Evolutionary conservation across 2,113 vertebrate species (phyloP).

Genomic region (Ardeotis arabs): DNA sequence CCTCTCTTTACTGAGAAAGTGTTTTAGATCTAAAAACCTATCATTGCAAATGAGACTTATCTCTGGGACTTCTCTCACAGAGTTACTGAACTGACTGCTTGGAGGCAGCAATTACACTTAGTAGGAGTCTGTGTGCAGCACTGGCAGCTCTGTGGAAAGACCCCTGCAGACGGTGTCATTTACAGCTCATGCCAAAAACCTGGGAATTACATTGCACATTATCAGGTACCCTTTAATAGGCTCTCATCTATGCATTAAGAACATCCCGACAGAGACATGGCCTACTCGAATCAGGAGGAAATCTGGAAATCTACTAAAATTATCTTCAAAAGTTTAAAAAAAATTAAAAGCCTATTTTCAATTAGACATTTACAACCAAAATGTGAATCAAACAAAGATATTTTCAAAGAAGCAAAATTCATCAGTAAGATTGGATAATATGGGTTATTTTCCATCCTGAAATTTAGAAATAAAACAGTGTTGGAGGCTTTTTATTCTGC

Average conservation of each 20-base stretch:
- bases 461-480: background rate
- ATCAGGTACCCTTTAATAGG: background rate
- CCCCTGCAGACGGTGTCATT: fast-evolving
- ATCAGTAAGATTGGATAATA: background rate
- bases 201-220: background rate
- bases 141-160: background rate
- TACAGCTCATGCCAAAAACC: background rate
- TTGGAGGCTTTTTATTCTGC: background rate
- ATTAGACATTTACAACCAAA: background rate
- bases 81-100: background rate
- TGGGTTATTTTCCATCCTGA: background rate
- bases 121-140: background rate
- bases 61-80: background rate
- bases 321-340: background rate
- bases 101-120: background rate
- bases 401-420: background rate
- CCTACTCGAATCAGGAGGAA: background rate
- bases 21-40: background rate
- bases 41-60: background rate
- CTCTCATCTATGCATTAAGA: background rate
- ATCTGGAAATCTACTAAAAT: background rate
- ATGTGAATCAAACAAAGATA: background rate
- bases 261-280: background rate
- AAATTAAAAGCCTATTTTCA: background rate
- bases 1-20: background rate